Evolutionary conservation across 2,797 vertebrate species (phyloP).

Genomic region (Psittacula derbiana): DNA sequence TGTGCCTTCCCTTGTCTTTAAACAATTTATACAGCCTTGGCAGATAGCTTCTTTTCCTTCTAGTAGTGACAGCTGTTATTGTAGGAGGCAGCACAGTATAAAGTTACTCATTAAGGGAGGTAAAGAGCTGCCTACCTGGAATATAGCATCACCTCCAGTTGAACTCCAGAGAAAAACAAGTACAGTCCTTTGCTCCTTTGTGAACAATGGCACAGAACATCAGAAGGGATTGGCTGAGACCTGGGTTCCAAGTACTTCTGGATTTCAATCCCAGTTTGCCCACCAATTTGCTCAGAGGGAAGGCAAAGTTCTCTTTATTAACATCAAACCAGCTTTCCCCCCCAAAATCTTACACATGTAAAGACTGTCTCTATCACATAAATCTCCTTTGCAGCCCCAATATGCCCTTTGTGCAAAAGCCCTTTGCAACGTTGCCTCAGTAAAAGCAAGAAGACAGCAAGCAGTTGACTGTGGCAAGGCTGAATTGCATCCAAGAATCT

Average conservation of each 20-base stretch:
- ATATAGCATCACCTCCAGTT: not conserved
- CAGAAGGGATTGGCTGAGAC: not conserved
- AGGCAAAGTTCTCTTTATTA: not conserved
- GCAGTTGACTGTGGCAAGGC: not conserved
- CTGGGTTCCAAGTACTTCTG: not conserved
- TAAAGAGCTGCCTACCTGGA: not conserved
- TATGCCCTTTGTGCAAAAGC: not conserved
- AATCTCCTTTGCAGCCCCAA: not conserved
- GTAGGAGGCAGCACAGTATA: not conserved
- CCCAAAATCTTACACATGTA: rapidly evolving
- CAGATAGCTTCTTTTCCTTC: not conserved
- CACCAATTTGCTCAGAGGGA: not conserved
- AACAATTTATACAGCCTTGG: not conserved
- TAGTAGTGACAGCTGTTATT: not conserved
- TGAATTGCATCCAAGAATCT: not conserved
- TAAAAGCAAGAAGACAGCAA: not conserved
- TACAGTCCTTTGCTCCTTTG: not conserved
- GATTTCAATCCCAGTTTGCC: not conserved
- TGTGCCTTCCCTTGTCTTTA: not conserved
- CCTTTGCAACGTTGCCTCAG: not conserved
- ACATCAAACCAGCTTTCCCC: not conserved
- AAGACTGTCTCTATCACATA: not conserved
- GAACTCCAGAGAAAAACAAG: not conserved
- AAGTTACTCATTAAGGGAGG: not conserved
- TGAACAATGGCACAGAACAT: not conserved